Evolutionary conservation across 1,140 invertebrate species (phyloP), one percentile per base, ranked within the genome.

Genomic region (Drusus annulatus): DNA sequence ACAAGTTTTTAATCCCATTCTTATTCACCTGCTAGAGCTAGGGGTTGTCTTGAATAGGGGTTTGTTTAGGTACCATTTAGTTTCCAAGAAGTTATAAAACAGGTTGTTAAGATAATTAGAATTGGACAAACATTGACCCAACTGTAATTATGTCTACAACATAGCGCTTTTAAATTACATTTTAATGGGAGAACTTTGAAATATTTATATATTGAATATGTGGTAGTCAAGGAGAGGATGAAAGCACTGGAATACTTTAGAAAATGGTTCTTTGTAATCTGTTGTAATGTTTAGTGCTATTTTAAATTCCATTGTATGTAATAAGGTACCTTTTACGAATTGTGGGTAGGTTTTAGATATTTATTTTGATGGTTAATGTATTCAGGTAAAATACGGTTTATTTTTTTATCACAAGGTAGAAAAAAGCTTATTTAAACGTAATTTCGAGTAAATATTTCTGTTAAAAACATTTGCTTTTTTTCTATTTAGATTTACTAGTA

Each of bases 1-100:
- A 45, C 36, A 51, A 52, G 16, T 52, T 21, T 6, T n/a, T 71
- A 51, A 71, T 71, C 68, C 68, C 23, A 54, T 71, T 71, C 50
- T 50, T 17, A 71, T 71, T 68, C n/a, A 17, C 36, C 36, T 45
- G 36, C 17, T 21, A 28, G 45, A 52, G 15, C 62, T 16, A 65
- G 16, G 25, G 60, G 25, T 10, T 45, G 36, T 45, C 10, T 45
- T 45, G 36, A 2, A 28, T 28, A 28, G 36, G 36, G 36, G 36
- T 45, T 45, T 45, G 36, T 45, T 45, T 45, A 45, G 36, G 5
- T 45, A 45, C 36, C 10, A 65, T 21, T 0, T 51, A 51, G 19
- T 71, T 71, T 51, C 65, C 23, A 7, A 51, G 65, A 71, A 71
- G 45, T 21, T 21, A 21, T 21, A 25, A 21, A 71, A 54, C 23